These are phyloP conservation scores for Eilema caniola DNA, from an alignment of 2,888 invertebrate species.

Conservation along the genomic window DNA sequence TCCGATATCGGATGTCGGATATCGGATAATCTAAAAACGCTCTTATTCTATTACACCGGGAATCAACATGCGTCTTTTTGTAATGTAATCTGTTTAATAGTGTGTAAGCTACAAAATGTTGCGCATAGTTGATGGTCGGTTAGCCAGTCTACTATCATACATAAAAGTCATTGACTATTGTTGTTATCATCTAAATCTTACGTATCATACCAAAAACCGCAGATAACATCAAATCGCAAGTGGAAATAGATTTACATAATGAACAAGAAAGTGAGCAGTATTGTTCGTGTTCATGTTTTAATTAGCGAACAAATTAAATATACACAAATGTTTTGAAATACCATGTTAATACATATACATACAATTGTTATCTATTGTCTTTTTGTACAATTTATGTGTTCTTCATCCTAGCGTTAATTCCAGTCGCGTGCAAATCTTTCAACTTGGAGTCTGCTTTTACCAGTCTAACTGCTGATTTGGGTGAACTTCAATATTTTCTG, in stretches of 20 bases:
- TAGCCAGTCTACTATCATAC: not conserved
- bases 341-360: not conserved
- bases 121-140: too few species aligned
- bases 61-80: too few species aligned
- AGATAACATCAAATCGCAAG: slow-evolving; percentile 18
- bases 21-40: too few species aligned
- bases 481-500: too few species aligned
- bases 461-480: too few species aligned
- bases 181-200: not conserved
- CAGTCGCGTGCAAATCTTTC: too few species aligned
- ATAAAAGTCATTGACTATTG: slow-evolving; percentile 5
- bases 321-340: not conserved
- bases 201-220: not conserved
- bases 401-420: too few species aligned
- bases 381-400: not conserved
- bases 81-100: too few species aligned
- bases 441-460: too few species aligned
- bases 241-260: slow-evolving; percentile 7
- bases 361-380: not conserved
- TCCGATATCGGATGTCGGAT: too few species aligned
- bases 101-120: too few species aligned
- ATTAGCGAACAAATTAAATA: slow-evolving; percentile 14
- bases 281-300: slow-evolving; percentile 6
- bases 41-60: too few species aligned
- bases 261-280: slow-evolving; percentile 8